Evolutionary conservation across 1,140 invertebrate species (phyloP).

Genomic region (Drosophila azteca): DNA sequence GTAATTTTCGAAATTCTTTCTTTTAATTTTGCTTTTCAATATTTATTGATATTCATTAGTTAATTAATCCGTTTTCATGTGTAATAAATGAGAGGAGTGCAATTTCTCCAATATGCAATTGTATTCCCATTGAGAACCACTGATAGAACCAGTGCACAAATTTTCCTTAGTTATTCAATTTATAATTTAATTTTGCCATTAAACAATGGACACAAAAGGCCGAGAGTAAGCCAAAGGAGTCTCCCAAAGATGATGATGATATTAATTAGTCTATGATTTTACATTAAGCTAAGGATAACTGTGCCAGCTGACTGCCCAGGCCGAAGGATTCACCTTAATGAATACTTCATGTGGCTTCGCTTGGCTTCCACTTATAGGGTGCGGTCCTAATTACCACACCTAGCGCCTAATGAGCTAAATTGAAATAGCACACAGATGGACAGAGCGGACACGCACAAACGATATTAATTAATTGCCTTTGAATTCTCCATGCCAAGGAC

Average conservation of each 20-base stretch:
- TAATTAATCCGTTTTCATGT: too few relatives aligned
- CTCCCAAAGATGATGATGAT: background rate
- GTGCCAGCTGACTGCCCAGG: background rate
- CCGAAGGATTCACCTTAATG: slow-evolving; percentile 14
- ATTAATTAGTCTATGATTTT: slow-evolving; percentile 12
- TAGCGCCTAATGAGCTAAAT: slow-evolving; percentile 48
- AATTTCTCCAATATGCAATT: background rate
- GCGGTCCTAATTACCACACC: slow-evolving; percentile 31
- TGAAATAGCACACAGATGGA: slow-evolving; percentile 27
- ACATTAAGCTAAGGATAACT: slow-evolving; percentile 26
- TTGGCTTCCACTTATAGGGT: slow-evolving; percentile 4
- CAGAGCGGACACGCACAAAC: slow-evolving; percentile 14
- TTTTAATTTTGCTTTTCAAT: too few relatives aligned
- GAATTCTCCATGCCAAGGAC: slow-evolving; percentile 2
- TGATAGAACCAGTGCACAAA: background rate
- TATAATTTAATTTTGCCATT: slow-evolving; percentile 28
- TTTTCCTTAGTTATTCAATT: slow-evolving; percentile 3
- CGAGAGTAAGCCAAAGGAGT: background rate
- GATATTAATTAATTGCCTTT: slow-evolving; percentile 32
- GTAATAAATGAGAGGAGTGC: too few relatives aligned
- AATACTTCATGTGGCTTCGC: slow-evolving; percentile 8
- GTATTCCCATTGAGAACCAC: too few relatives aligned
- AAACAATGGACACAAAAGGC: slow-evolving; percentile 20
- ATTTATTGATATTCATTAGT: too few relatives aligned
- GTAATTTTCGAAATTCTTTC: too few relatives aligned